These are phyloP conservation scores for Ceyx cyanopectus DNA, from an alignment of 2,113 vertebrate genomes.

Conservation along the genomic window DNA sequence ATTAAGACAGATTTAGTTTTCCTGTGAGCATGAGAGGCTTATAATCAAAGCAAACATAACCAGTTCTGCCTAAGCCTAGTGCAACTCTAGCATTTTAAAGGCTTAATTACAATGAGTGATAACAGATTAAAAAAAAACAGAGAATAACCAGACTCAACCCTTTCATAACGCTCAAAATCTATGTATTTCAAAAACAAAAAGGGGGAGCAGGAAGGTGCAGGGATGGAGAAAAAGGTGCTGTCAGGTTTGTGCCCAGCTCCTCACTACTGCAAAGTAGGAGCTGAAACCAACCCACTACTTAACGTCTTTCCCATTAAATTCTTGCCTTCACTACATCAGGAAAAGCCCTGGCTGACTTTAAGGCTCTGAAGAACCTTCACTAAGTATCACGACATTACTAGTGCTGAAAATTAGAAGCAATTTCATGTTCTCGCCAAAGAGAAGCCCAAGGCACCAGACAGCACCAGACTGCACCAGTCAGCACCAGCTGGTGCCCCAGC, in stretches of 20 bases:
- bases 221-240: not conserved
- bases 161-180: not conserved
- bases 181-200: not conserved
- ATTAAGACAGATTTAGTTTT: constrained; percentile 16
- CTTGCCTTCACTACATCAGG: not conserved
- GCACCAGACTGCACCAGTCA: not conserved
- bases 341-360: not conserved
- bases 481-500: not conserved
- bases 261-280: not conserved
- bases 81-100: constrained; percentile 4
- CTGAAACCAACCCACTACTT: not conserved
- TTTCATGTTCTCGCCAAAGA: not conserved
- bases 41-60: constrained; percentile 19
- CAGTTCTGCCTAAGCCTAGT: not conserved
- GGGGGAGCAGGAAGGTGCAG: not conserved
- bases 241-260: not conserved
- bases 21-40: constrained; percentile 2
- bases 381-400: not conserved
- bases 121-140: not conserved
- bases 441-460: not conserved
- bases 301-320: not conserved
- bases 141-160: not conserved
- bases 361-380: not conserved
- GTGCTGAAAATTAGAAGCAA: not conserved
- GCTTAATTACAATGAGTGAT: constrained; percentile 43